Base-by-base conservation (phyloP, 2,888 invertebrate genomes). In the Monopis laevigella region DNA sequence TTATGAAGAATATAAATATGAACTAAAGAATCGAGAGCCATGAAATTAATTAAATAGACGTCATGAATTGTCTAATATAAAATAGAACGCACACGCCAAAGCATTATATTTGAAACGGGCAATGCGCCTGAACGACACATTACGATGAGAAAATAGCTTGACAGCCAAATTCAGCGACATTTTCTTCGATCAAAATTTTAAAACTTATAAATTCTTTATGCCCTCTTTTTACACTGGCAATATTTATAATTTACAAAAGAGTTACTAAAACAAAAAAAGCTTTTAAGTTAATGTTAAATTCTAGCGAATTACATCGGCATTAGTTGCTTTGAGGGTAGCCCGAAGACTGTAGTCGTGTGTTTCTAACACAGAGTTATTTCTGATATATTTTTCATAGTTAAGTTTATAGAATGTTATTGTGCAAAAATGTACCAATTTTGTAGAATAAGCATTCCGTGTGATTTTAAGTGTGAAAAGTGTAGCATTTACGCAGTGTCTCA, bases 141-240 rank as follows among this genome's bases (percentile, higher is more conserved):
- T 77, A 71, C 72, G 72, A 72, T 67, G 78, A 78, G 78, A 80
- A 80, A 81, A 80, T 81, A 78, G 70, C 72, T 77, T 78, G 80
- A 81, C 80, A 77, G 74, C 68, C 75, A 65, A 70, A 71, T 70
- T 65, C 66, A 75, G 78, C 81, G 81, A 81, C 81, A 81, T 81
- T 80, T 49, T 81, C 75, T 58, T 19, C 64, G 66, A 65, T 61
- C 64, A 58, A 59, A 62, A 65, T 63, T 71, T 62, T 67, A 68
- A 71, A 74, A 62, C 65, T 66, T 21, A 21, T 36, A 32, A 16
- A 21, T 19, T 36, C 13, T 45, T 39, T 41, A 41, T 43, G 40
- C 41, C n/a, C n/a, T n/a, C n/a, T n/a, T 39, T 12, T 2, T 17
- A 34, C 34, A 34, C 24, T 29, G 29, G 29, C 24, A 24, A 24